Base-by-base conservation (phyloP, 2,888 invertebrate genomes). In the Stramonita haemastoma region DNA sequence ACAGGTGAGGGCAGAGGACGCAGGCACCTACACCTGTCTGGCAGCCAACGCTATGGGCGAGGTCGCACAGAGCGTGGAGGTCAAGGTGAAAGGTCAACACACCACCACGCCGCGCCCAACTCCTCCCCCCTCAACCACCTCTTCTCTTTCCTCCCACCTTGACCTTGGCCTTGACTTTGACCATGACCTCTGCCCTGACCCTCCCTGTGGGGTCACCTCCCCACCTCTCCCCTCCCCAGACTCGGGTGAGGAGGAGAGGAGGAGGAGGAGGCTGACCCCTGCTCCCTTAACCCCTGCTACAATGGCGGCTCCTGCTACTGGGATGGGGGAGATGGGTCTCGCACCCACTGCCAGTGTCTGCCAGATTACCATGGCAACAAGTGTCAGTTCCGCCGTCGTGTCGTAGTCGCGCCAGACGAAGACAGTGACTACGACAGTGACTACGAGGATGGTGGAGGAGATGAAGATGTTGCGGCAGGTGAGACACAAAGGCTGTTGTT, bases 301-400 rank as follows among this genome's bases (percentile, higher is more conserved):
- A 84, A 88, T 22, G 88, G 88, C 22, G 88, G 88, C 0, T 84
- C 85, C n/a, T 88, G 88, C 56, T 32, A 11, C n/a, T 32, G 11
- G 19, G 57, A 57, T 11, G 87, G 46, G 29, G 26, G 29, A 11
- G 32, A 60, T 6, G 29, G 22, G n/a, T 5, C 22, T 2, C 84
- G 84, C 17, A 19, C n/a, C 11, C 83, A 29, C 29, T 88, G 88
- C 88, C 32, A 34, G 17, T 88, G 88, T 56, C 56, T 36, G 5
- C 84, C 84, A 1, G 85, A 83, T 8, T 88, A 36, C 34, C 46
- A 46, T 46, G 88, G 88, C n/a, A 32, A 70, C n/a, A 85, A 19
- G 34, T 88, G 88, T 56, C 88, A 88, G 88, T 84, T 88, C 83
- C 57, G 56, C 13, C 57, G 88, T 29, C 81, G 88, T n/a, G 4